Evolutionary conservation across 2,888 invertebrate genomes (phyloP), one percentile per base, ranked within the genome.

Genomic region (Selenia dentaria): DNA sequence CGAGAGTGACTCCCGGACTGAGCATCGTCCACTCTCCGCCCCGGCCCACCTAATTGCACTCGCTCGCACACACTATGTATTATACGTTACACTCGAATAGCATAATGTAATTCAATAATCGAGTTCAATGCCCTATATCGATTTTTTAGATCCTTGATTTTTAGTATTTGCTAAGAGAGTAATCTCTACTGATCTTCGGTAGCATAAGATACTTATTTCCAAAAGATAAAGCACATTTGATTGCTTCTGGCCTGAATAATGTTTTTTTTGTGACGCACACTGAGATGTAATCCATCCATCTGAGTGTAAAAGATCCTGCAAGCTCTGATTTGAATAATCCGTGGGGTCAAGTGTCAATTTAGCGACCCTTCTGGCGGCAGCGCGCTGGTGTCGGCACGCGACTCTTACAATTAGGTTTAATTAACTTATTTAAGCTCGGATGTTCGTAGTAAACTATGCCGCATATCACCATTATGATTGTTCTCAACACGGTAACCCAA

Each of bases 271-370:
- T 44, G 51, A 46, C 33, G 38, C 46, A 44, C 26, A 22, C 46
- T 34, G 29, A 35, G 36, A 39, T 27, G 43, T 44, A 52, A 45
- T 49, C 48, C 38, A 46, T 40, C 36, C 26, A 37, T 27, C 6
- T 35, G 39, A 51, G 36, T 46, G 44, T 56, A 50, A 44, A 39
- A 48, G 48, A 48, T 56, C 45, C 39, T 50, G 28, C 57, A 54
- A 61, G 59, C 61, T 58, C 70, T 73, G 76, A 81, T 80, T 82
- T 77, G 56, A 71, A 66, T 77, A 77, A 81, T 79, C 74, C 74
- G 64, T 61, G 62, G 52, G 80, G 80, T 83, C 79, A 83, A 74
- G 66, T 62, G 80, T 76, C 75, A 82, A 79, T 75, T 75, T 62
- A 69, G 59, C 56, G 64, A 66, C 74, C 70, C 72, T 71, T 67